Evolutionary conservation across 2,113 vertebrate genomes (phyloP).

Genomic region (Pampusana beccarii): DNA sequence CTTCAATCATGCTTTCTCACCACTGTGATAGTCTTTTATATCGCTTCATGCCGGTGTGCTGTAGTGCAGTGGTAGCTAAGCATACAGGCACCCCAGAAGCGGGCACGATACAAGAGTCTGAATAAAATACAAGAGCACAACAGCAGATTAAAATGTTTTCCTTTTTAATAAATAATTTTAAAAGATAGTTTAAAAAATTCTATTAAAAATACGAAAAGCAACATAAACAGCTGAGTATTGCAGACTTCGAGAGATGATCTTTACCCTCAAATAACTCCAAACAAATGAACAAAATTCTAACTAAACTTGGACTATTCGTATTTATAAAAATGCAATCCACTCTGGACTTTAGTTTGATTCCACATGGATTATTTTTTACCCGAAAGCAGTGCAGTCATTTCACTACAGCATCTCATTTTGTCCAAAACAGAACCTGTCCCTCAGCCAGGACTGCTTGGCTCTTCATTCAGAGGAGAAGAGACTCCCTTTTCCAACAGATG

Average conservation of each 20-base stretch:
- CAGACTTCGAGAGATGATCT: neutral
- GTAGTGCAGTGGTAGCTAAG: neutral
- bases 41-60: neutral
- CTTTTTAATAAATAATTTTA: neutral
- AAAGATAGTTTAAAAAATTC: neutral
- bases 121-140: neutral
- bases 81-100: accelerated
- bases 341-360: neutral
- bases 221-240: neutral
- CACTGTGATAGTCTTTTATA: neutral
- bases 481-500: neutral
- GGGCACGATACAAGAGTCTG: neutral
- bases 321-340: neutral
- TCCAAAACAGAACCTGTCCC: neutral
- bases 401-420: neutral
- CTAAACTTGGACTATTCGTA: neutral
- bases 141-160: neutral
- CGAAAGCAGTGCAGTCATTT: neutral
- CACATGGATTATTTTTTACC: neutral
- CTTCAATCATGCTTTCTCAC: neutral
- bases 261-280: neutral
- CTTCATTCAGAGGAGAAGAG: neutral
- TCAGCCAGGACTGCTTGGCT: neutral
- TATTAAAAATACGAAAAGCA: neutral
- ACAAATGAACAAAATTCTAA: neutral